Evolutionary conservation across 1,140 invertebrate genomes (phyloP).

Genomic region (Macrobrachium rosenbergii): DNA sequence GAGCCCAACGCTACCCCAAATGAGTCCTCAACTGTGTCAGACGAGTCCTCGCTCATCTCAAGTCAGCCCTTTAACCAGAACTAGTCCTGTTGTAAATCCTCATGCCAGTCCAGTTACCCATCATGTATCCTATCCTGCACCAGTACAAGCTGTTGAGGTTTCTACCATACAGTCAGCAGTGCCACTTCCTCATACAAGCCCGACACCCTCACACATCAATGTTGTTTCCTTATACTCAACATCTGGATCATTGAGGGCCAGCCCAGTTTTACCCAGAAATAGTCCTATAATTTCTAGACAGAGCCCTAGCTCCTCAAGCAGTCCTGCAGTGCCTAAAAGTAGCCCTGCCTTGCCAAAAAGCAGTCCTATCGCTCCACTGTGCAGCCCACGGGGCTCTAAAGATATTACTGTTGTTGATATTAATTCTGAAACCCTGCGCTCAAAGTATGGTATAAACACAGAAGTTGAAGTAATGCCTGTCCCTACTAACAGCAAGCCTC

Average conservation of each 20-base stretch:
- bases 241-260: not conserved
- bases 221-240: not conserved
- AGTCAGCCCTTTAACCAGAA: conserved; percentile 19
- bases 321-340: conserved; percentile 27
- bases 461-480: conserved; percentile 58
- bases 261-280: conserved; percentile 14
- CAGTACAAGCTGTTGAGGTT: too few species aligned
- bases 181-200: too few species aligned
- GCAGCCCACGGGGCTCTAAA: conserved; percentile 3
- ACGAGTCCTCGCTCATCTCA: conserved; percentile 21
- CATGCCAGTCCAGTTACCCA: too few species aligned
- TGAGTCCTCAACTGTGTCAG: conserved; percentile 1
- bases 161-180: not conserved
- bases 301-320: conserved; percentile 21
- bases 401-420: not conserved
- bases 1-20: not conserved
- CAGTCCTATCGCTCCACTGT: conserved; percentile 23
- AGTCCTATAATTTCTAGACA: conserved; percentile 1
- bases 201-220: not conserved
- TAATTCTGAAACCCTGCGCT: conserved; percentile 36
- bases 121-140: too few species aligned
- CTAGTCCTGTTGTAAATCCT: not conserved
- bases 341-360: conserved; percentile 44
- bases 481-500: conserved; percentile 15
- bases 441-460: conserved; percentile 42